Conservation (phyloP, 1,140 invertebrate genomes). For the Bombus vancouverensis region DNA sequence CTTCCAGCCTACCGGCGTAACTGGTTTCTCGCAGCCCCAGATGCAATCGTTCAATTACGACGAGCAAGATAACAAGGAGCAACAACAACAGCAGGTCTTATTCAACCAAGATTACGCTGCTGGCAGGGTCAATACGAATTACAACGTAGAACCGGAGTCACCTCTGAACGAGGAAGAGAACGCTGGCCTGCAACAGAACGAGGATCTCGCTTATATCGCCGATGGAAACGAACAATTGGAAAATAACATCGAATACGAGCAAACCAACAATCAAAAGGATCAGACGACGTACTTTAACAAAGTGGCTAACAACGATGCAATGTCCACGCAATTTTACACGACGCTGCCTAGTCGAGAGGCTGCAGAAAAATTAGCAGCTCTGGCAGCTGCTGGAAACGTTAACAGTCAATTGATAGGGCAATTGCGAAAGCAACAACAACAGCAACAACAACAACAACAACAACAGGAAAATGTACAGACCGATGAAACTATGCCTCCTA, state of each 20-base stretch:
- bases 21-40: slow-evolving; percentile 79
- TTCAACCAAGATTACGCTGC: slow-evolving; percentile 71
- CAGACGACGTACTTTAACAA: slow-evolving; percentile 70
- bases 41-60: slow-evolving; percentile 84
- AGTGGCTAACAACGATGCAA: slow-evolving; percentile 45
- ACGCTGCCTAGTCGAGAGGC: slow-evolving; percentile 82
- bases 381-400: slow-evolving; percentile 83
- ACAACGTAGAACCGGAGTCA: slow-evolving; percentile 71
- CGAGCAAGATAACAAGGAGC: slow-evolving; percentile 77
- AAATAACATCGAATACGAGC: slow-evolving; percentile 76
- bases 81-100: slow-evolving; percentile 67
- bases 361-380: slow-evolving; percentile 82
- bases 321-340: slow-evolving; percentile 78
- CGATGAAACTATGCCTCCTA: slow-evolving; percentile 64
- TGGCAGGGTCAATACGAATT: slow-evolving; percentile 72
- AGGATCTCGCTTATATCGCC: slow-evolving; percentile 57
- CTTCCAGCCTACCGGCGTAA: slow-evolving; percentile 64
- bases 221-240: slow-evolving; percentile 68
- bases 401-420: slow-evolving; percentile 77
- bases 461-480: slow-evolving; percentile 44
- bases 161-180: slow-evolving; percentile 44
- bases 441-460: slow-evolving; percentile 74
- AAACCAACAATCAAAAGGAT: slow-evolving; percentile 44
- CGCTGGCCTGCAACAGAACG: slow-evolving; percentile 33
- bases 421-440: slow-evolving; percentile 74